Conservation (phyloP, 2,888 invertebrate species). For the Holacanthella duospinosa region DNA sequence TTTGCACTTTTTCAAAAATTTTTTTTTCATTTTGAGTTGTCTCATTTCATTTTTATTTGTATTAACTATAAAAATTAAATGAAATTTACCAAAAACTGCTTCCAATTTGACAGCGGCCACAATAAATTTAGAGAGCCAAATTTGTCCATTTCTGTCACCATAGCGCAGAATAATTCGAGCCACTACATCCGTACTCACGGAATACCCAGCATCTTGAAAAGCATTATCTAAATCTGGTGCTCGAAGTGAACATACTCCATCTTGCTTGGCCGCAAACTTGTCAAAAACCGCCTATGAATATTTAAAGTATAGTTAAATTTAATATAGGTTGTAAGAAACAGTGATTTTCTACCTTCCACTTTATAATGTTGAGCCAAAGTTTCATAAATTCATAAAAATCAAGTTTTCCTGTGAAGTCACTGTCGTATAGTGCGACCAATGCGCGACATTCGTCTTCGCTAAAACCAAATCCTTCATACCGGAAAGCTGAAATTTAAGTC, state of each 20-base stretch:
- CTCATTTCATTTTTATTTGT: not conserved
- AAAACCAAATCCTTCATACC: slow-evolving; percentile 5
- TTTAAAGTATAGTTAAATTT: not conserved
- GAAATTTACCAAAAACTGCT: not conserved
- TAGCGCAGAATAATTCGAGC: not conserved
- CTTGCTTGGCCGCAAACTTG: not conserved
- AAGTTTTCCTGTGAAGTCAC: slow-evolving; percentile 9
- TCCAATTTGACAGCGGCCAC: not conserved
- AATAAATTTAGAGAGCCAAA: not conserved
- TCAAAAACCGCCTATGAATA: not conserved
- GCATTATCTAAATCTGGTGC: not conserved
- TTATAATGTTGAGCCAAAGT: not conserved
- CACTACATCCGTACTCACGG: not conserved
- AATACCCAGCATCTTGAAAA: not conserved
- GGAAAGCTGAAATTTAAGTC: not conserved
- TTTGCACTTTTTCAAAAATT: too few species aligned
- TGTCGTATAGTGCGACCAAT: slow-evolving; percentile 6
- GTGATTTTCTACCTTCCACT: slow-evolving; percentile 5
- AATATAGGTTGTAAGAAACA: not conserved
- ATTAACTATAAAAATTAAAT: too few species aligned
- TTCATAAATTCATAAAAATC: slow-evolving; percentile 8
- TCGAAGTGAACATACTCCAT: not conserved
- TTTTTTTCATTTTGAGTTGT: not conserved
- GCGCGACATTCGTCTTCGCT: slow-evolving; percentile 11
- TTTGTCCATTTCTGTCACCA: not conserved